These are phyloP conservation scores for Cynaeus angustus DNA, from an alignment of 2,888 invertebrate species.

Conservation along the genomic window DNA sequence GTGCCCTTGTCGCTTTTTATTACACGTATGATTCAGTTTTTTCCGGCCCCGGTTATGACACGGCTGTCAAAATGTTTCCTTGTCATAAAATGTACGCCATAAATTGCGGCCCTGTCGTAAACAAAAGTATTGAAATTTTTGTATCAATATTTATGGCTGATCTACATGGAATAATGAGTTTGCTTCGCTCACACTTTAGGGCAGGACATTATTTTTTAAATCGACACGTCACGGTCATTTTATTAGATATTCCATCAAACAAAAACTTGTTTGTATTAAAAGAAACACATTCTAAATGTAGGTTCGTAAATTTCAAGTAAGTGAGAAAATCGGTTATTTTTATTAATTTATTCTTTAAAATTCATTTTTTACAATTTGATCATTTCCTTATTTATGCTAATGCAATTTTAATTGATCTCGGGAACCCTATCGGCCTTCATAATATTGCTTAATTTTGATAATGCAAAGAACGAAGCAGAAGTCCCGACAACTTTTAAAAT, in stretches of 20 bases:
- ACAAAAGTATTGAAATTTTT: constrained; percentile 38
- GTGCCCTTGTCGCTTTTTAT: constrained; percentile 36
- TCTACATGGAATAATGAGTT: constrained; percentile 25
- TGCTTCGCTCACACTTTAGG: background rate
- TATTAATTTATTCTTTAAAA: too few species aligned
- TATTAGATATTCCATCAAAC: background rate
- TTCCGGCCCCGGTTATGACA: constrained; percentile 36
- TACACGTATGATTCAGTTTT: constrained; percentile 28
- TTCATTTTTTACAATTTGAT: too few species aligned
- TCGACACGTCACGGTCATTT: background rate
- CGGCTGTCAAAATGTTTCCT: constrained; percentile 22
- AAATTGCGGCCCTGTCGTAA: constrained; percentile 33
- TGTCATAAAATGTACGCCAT: constrained; percentile 20
- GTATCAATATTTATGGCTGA: constrained; percentile 37
- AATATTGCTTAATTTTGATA: constrained; percentile 18
- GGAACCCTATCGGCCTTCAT: background rate
- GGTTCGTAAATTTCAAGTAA: too few species aligned
- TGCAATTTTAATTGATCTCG: constrained; percentile 14
- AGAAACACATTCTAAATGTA: too few species aligned
- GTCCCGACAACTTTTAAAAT: constrained; percentile 17
- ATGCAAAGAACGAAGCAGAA: constrained; percentile 14
- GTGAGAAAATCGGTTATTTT: too few species aligned
- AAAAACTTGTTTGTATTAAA: too few species aligned
- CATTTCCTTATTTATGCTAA: constrained; percentile 10
- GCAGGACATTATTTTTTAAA: constrained; percentile 8